Base-by-base conservation (phyloP, 2,888 invertebrate genomes). In the Megamerina dolium region DNA sequence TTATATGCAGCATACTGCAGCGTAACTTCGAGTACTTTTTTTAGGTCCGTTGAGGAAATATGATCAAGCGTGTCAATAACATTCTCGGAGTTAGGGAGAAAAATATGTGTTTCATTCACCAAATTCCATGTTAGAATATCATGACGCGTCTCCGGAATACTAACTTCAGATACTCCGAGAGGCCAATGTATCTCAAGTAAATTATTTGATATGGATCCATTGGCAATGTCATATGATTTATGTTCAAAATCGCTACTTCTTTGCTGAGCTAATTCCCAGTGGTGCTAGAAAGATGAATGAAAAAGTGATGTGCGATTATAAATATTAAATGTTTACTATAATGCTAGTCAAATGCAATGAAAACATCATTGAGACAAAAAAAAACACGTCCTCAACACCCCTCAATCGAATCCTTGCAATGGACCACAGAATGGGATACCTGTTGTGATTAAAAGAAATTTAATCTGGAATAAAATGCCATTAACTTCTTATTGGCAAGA, bases 111-210 rank as follows among this genome's bases (percentile, higher is more conserved):
- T 49, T 76, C 77, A 63, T 93, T 94, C 67, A 96, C 86, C 63
- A 86, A 83, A 41, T 85, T 82, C 87, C 93, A 95, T 32, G 82
- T 81, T 36, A 89, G 76, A 50, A 94, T 79, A 72, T 94, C 91
- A 73, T 85, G 85, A 56, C 91, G 76, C 39, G 82, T 83, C 12
- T 77, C 75, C 3, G 88, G 83, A 50, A 77, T 78, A 49, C 79
- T 81, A 2, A 79, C 78, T 23, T 77, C 73, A 46, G 80, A 79
- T 51, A 80, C 79, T 42, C 86, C 90, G 33, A 86, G 69, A 1
- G 90, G 90, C 90, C 90, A 91, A 5, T 74, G 73, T 51, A 75
- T 70, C 53, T 75, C 73, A 23, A 75, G 69, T 31, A 77, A 75
- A 45, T 74, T 73, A 62, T 76, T 77, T 35, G 69, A 64, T 41